A percentile compares a stretch with the other conserved stretches of the same genome.
phyloP scores from a whole-genome alignment of 2,888 invertebrate genomes.

The Dryomyza anilis region DNA sequence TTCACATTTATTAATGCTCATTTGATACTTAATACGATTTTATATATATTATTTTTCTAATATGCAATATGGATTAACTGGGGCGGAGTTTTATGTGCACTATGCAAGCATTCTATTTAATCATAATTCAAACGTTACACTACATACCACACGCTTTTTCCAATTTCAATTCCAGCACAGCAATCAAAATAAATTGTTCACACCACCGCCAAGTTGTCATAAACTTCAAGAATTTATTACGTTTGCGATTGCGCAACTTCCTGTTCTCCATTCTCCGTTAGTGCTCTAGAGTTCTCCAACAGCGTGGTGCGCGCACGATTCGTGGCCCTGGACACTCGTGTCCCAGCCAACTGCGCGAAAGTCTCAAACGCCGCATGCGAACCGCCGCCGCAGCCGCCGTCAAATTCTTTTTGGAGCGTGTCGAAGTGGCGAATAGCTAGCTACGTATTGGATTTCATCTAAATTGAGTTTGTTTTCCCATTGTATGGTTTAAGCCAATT shows the following conservation, averaged over 20 bases:
- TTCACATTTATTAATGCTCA: too few relatives aligned
- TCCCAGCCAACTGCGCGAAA: slow-evolving; percentile 10
- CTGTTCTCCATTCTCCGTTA: slow-evolving; percentile 15
- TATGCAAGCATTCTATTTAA: too few relatives aligned
- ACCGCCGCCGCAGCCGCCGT: background rate
- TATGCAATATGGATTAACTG: too few relatives aligned
- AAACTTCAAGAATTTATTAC: slow-evolving; percentile 31
- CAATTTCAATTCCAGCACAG: background rate
- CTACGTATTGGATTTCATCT: slow-evolving; percentile 32
- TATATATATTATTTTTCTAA: too few relatives aligned
- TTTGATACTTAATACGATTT: too few relatives aligned
- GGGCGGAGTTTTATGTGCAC: too few relatives aligned
- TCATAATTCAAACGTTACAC: background rate
- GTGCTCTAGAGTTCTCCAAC: too few relatives aligned
- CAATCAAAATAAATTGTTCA: too few relatives aligned
- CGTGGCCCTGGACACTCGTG: background rate
- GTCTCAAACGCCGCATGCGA: too few relatives aligned
- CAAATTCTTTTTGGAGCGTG: slow-evolving; percentile 32
- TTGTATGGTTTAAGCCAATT: too few relatives aligned
- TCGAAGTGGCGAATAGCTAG: slow-evolving; percentile 30
- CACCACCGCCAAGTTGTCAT: slow-evolving; percentile 14
- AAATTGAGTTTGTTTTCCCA: slow-evolving; percentile 10
- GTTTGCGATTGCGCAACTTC: slow-evolving; percentile 32
- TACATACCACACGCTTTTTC: background rate
- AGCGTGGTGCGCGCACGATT: too few relatives aligned